Conservation (phyloP, 2,888 invertebrate genomes). For the Sarcophaga variegata region DNA sequence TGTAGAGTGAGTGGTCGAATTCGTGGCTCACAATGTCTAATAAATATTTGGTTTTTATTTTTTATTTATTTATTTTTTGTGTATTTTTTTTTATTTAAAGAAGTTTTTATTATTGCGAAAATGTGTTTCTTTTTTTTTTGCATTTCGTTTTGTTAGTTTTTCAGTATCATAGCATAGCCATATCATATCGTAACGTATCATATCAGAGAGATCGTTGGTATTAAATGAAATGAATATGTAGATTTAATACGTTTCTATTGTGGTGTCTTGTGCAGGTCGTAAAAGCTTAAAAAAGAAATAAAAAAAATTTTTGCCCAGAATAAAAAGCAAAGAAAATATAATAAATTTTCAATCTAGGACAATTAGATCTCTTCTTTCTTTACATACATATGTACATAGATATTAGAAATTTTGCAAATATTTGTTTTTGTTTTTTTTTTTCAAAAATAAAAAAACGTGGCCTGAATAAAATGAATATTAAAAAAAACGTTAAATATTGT, state of each 20-base stretch:
- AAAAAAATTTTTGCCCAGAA: neutral
- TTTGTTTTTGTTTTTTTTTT: conserved; percentile 34
- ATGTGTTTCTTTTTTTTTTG: neutral
- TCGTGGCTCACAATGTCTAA: neutral
- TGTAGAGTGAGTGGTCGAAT: neutral
- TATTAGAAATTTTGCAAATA: conserved; percentile 40
- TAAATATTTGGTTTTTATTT: neutral
- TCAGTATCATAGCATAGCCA: too few species aligned
- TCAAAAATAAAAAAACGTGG: conserved; percentile 33
- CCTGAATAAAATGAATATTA: conserved; percentile 34
- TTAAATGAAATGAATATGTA: neutral
- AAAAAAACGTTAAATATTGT: conserved; percentile 15
- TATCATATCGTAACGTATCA: neutral
- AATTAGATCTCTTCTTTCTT: conserved; percentile 30
- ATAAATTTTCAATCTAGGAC: conserved; percentile 54
- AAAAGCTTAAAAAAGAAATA: conserved; percentile 34
- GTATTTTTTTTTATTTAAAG: too few species aligned
- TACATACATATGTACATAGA: conserved; percentile 19
- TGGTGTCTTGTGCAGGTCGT: conserved; percentile 52
- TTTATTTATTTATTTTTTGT: neutral
- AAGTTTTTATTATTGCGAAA: neutral
- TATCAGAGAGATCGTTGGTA: too few species aligned
- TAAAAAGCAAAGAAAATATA: conserved; percentile 21
- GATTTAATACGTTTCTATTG: neutral
- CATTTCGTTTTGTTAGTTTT: too few species aligned